Evolutionary conservation across 2,113 vertebrate genomes (phyloP).

Genomic region (Rhabdornis inornatus): DNA sequence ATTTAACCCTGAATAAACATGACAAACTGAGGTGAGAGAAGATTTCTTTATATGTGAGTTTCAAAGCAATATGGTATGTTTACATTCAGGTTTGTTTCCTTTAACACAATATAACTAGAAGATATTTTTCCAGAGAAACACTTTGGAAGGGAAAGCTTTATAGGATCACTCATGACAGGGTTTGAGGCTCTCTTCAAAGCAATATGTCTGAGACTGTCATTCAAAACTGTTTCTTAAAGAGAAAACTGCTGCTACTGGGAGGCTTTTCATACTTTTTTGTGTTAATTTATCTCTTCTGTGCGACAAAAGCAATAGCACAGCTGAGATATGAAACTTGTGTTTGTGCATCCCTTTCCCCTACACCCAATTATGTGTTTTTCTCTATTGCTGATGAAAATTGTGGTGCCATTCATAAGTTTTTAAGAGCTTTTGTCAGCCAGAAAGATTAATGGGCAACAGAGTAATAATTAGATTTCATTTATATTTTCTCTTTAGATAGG

Average conservation of each 20-base stretch:
- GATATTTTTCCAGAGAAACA: background rate
- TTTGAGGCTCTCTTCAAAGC: background rate
- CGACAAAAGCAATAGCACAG: background rate
- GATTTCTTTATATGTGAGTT: background rate
- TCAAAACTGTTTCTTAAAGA: background rate
- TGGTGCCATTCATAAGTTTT: background rate
- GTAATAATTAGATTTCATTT: background rate
- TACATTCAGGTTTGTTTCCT: background rate
- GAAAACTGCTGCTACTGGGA: background rate
- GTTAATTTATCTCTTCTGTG: background rate
- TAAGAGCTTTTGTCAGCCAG: background rate
- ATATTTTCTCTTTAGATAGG: background rate
- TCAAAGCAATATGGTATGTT: background rate
- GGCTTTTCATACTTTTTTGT: background rate
- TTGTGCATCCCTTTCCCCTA: accelerated
- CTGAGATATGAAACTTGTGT: background rate
- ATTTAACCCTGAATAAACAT: background rate
- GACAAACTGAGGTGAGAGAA: background rate
- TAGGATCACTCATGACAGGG: background rate
- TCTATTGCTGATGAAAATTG: background rate
- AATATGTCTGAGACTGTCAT: background rate
- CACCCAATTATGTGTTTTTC: accelerated
- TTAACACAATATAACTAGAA: background rate
- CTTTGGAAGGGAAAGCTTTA: background rate
- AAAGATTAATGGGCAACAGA: background rate